Evolutionary conservation across 2,888 invertebrate species (phyloP), one percentile per base, ranked within the genome.

Genomic region (Leptopterna dolabrata): DNA sequence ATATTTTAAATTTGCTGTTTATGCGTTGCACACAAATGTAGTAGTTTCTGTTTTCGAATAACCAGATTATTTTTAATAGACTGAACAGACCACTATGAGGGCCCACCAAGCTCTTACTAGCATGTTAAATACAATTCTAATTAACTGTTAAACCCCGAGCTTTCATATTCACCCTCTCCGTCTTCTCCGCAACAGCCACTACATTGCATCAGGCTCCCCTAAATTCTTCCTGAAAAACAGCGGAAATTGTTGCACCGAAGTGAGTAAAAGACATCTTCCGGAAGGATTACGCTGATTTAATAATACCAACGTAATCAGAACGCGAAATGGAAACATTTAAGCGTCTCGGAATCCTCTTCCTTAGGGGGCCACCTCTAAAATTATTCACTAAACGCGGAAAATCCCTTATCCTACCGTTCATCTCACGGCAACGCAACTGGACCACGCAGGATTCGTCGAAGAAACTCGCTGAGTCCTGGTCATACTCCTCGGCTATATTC

Each of bases 311-410:
- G 63, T 63, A 63, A 63, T 63, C 63, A 63, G 63, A 63, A 63
- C 63, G 63, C 63, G 63, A 63, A 63, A 63, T 63, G 63, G 63
- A 63, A 63, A 63, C 63, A 63, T 63, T 63, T 63, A 63, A 24
- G 13, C 63, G 24, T 24, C 63, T 63, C 9, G 16, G 63, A 63
- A 19, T 1, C 63, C 0, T 9, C 63, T 13, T 19, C 63, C 7
- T 19, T 36, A 4, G 36, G 24, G 11, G 63, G 63, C 63, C 63
- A 24, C 11, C 63, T 63, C 27, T 1, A 24, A 63, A 63, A 63
- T 63, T 63, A 63, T 63, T 63, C 24, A 63, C 24, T 63, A 63
- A 55, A 63, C 24, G 63, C 7, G 63, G 11, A 36, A 63, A 63
- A 63, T 63, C 9, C 63, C 63, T 63, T 6, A 63, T 11, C 27